Base-by-base conservation (phyloP, 2,888 invertebrate species). In the Nesidiocoris tenuis region DNA sequence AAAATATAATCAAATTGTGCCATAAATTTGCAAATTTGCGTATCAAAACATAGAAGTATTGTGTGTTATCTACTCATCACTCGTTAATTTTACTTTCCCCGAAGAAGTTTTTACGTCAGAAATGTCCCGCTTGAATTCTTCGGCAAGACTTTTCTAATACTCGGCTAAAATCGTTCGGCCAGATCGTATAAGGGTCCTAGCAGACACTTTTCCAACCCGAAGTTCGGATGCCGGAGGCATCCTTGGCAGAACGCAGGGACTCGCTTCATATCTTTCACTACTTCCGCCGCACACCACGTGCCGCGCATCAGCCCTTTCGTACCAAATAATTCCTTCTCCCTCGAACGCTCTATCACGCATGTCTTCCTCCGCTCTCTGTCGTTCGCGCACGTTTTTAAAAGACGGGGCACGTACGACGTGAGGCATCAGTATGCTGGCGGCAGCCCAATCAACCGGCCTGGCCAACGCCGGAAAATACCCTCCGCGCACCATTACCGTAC, bases 401-500 rank as follows among this genome's bases (percentile, higher is more conserved):
- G 67, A 67, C 67, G 19, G 23, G 16, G 67, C 67, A 67, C 67
- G 67, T 67, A 67, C 39, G 12, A 39, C 39, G 39, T 39, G 39
- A 39, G 67, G 67, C 67, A 67, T 67, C 67, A 67, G 67, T 67
- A 67, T 67, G 67, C 67, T 22, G 67, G 56, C 19, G 17, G 67
- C 56, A 22, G 39, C 67, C 67, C 67, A 54, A 39, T 65, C 65
- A 67, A 67, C 56, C 67, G 56, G 23, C 67, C 67, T 55, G 56
- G 23, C 67, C 67, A 55, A 56, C 67, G 67, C 55, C 67, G 56
- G 67, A 67, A 67, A 67, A 67, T 67, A 67, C 67, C 67, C 67
- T n/a, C 39, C 3, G 39, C 39, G 23, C 67, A 55, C 67, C 67
- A 67, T 67, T 67, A 55, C 65, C 67, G 67, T 39, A 56, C 22